Percentiles rank a stretch among this genome's conserved stretches.
Conservation (phyloP, 1,140 invertebrate species). For the Portunus trituberculatus region DNA sequence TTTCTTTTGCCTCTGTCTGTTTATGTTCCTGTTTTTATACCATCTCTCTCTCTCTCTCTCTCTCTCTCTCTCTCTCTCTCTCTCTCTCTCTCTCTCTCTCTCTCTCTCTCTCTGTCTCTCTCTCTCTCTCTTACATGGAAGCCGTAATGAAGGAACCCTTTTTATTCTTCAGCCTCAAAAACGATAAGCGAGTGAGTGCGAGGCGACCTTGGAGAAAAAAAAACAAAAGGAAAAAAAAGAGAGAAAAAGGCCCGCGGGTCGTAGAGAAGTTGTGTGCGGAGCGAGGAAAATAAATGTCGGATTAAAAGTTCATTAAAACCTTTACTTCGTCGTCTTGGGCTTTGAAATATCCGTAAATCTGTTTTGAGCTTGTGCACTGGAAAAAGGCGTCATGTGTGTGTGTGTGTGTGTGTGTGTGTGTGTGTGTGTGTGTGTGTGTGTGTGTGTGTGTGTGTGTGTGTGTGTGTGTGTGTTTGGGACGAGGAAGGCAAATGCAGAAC, state of each 20-base stretch:
- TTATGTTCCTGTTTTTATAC: neutral
- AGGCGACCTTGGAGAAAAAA: neutral
- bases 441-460: too few species aligned
- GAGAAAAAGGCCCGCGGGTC: too few species aligned
- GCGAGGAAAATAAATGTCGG: neutral
- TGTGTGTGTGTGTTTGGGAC: neutral
- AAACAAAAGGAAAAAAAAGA: too few species aligned
- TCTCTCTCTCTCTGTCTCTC: constrained; percentile 8
- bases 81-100: constrained; percentile 20
- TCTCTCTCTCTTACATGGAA: neutral
- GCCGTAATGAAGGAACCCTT: too few species aligned
- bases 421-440: too few species aligned
- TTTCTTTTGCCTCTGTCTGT: neutral
- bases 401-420: neutral
- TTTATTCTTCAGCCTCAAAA: neutral
- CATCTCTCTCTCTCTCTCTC: neutral
- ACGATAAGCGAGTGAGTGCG: neutral
- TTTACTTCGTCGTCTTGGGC: neutral
- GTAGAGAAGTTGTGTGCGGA: neutral
- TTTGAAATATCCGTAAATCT: neutral
- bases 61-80: constrained; percentile 17
- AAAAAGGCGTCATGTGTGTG: neutral
- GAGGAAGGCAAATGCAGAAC: neutral
- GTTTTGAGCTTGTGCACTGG: neutral
- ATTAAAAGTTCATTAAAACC: neutral